phyloP scores from a whole-genome alignment of 2,888 invertebrate genomes.

The Drosophila prolongata region DNA sequence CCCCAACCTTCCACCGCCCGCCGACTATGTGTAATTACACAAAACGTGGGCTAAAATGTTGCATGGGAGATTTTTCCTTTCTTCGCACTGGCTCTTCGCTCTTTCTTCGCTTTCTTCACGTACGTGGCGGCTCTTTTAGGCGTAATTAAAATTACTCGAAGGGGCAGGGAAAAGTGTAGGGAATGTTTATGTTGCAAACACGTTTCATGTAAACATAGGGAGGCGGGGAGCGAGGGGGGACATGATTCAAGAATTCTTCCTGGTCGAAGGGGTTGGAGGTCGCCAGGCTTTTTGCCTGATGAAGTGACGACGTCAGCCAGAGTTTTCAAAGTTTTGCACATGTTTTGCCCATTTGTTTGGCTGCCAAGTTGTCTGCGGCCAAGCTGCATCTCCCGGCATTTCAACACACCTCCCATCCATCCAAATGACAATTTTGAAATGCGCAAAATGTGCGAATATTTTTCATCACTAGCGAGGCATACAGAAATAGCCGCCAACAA shows the following conservation, averaged over 20 bases:
- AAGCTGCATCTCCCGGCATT: constrained; percentile 2
- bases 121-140: constrained; percentile 74
- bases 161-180: constrained; percentile 14
- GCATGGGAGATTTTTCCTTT: constrained; percentile 36
- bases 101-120: constrained; percentile 63
- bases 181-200: constrained; percentile 76
- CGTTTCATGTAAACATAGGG: constrained; percentile 68
- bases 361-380: constrained; percentile 59
- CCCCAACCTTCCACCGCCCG: constrained; percentile 1
- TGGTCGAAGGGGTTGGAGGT: constrained; percentile 40
- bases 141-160: constrained; percentile 79
- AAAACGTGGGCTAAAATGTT: constrained; percentile 41
- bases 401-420: constrained; percentile 4
- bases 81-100: constrained; percentile 26
- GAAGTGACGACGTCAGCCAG: constrained; percentile 52
- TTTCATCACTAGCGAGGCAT: constrained; percentile 29
- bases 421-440: constrained; percentile 71
- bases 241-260: constrained; percentile 39
- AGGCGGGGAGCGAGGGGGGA: background rate
- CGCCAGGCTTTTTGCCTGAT: constrained; percentile 65
- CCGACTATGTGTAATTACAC: constrained; percentile 37
- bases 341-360: constrained; percentile 49
- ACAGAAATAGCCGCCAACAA: constrained; percentile 60
- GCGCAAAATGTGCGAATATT: constrained; percentile 72
- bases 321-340: constrained; percentile 32